phyloP scores from a whole-genome alignment of 2,888 invertebrate genomes.

The Chirona hameri region DNA sequence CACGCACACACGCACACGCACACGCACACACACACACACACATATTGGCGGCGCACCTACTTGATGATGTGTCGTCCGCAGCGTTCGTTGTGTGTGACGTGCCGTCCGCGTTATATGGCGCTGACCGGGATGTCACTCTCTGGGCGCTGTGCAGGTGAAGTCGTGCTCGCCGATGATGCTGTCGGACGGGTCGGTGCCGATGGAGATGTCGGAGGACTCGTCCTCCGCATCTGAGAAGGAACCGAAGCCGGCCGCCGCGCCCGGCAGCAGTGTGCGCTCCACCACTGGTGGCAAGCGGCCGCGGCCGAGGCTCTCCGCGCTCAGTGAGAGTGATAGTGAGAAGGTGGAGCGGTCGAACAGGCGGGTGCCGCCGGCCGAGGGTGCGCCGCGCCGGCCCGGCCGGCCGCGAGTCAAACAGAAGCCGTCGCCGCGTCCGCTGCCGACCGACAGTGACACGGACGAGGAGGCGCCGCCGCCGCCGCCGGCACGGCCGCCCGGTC shows the following conservation, averaged over 20 bases:
- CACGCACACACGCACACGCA: conserved; percentile 4
- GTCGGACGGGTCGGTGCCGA: neutral
- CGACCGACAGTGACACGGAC: neutral
- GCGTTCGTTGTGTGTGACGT: too few species aligned
- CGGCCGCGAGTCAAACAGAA: conserved; percentile 8
- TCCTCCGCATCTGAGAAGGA: neutral
- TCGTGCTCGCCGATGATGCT: neutral
- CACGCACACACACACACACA: conserved; percentile 12
- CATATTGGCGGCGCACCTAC: conserved; percentile 69
- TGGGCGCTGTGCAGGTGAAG: neutral
- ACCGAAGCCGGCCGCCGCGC: neutral
- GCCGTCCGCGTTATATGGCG: too few species aligned
- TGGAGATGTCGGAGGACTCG: neutral
- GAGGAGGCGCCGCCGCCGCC: neutral
- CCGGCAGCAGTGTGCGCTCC: conserved; percentile 6
- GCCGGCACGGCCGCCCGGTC: neutral
- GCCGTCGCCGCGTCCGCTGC: neutral
- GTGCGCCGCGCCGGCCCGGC: conserved; percentile 9
- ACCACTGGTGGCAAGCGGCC: conserved; percentile 5
- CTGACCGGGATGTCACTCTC: too few species aligned
- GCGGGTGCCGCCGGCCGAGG: neutral
- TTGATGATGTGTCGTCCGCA: too few species aligned
- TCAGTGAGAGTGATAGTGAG: conserved; percentile 3
- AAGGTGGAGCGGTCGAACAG: neutral
- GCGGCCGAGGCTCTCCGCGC: conserved; percentile 22